A percentile compares a stretch with the other conserved stretches of the same genome.
Conservation (phyloP, 2,113 vertebrate genomes). For the Plecotus auritus region DNA sequence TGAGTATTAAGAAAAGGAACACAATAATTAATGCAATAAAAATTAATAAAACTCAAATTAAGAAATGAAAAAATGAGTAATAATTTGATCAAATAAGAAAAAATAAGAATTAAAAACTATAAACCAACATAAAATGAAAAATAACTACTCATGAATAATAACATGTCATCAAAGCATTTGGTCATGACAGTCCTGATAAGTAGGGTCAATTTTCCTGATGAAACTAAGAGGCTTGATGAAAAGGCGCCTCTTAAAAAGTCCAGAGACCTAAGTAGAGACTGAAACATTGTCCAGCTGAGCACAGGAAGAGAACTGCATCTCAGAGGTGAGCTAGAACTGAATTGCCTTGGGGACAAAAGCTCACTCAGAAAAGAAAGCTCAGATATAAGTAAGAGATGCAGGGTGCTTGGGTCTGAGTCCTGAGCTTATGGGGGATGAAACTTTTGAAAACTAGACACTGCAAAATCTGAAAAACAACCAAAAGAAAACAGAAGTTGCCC, state of each 20-base stretch:
- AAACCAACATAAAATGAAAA: neutral
- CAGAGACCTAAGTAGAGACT: neutral
- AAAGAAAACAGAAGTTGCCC: neutral
- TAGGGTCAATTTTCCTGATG: neutral
- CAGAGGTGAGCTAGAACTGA: neutral
- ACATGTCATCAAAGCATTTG: neutral
- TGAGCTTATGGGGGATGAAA: neutral
- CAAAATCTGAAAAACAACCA: neutral
- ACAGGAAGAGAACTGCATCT: neutral
- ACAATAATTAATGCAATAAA: neutral
- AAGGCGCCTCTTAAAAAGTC: neutral
- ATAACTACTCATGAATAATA: neutral
- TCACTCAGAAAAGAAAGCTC: neutral
- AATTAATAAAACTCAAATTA: neutral
- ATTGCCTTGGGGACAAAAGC: neutral
- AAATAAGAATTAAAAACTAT: neutral
- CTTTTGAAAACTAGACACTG: neutral
- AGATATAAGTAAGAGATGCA: neutral
- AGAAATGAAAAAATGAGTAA: neutral
- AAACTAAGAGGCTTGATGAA: neutral
- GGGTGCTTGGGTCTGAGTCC: too few species aligned
- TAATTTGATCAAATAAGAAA: neutral
- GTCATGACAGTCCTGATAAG: neutral
- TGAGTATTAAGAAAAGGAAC: neutral
- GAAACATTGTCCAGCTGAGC: neutral